Evolutionary conservation across 1,140 invertebrate species (phyloP).

Genomic region (Drosophila mayri): DNA sequence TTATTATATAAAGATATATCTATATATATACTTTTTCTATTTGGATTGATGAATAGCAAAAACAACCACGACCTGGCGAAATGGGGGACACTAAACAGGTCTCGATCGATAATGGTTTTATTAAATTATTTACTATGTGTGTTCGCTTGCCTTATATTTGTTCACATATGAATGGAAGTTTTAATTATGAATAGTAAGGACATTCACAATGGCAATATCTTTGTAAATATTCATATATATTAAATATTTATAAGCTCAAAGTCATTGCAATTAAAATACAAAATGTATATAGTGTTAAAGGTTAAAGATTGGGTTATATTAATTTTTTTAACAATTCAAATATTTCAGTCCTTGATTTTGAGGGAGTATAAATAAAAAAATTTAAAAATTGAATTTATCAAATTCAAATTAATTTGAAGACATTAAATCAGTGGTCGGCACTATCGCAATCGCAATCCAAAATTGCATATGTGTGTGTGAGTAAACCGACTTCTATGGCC

Average conservation of each 20-base stretch:
- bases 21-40: constrained; percentile 11
- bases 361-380: too few species aligned
- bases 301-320: background rate
- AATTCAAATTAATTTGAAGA: too few species aligned
- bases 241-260: constrained; percentile 9
- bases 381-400: too few species aligned
- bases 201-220: background rate
- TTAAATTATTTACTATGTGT: constrained; percentile 34
- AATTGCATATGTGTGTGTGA: too few species aligned
- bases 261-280: background rate
- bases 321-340: background rate
- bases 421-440: too few species aligned
- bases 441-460: too few species aligned
- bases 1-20: constrained; percentile 11
- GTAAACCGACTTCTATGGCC: too few species aligned
- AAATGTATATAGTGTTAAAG: background rate
- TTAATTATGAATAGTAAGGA: constrained; percentile 11
- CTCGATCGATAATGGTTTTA: constrained; percentile 34
- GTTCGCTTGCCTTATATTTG: constrained; percentile 54
- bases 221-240: constrained; percentile 48
- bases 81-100: constrained; percentile 86
- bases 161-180: constrained; percentile 17
- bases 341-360: too few species aligned
- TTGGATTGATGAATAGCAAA: constrained; percentile 81
- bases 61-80: constrained; percentile 86